Evolutionary conservation across 2,888 invertebrate species (phyloP), one percentile per base, ranked within the genome.

Genomic region (Dasypogon diadema): DNA sequence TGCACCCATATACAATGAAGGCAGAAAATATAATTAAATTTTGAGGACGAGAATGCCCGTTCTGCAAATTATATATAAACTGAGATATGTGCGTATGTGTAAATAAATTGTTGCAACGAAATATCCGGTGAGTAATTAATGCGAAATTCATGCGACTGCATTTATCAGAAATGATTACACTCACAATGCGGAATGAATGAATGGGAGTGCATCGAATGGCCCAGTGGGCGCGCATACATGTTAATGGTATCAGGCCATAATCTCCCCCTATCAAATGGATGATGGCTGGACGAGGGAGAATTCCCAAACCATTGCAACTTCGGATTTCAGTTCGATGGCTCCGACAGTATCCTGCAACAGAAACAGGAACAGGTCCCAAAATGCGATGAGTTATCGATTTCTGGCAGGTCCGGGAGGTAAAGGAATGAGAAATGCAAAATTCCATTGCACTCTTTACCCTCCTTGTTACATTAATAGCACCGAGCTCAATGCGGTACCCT

Each of bases 351-450:
- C 46, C 48, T 65, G 46, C 46, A 65, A 46, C 65, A 65, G 48
- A 48, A 65, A 46, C 46, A 65, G 65, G 24, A 65, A 46, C 65
- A 65, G 46, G 24, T 68, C 37, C 56, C 42, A n/a, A 73, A 73
- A 56, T 73, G 56, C 55, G 56, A 73, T 73, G 72, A 73, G 56
- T 56, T 73, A 73, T 73, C 72, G 72, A 73, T 73, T 73, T 73
- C 37, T 34, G 72, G 65, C 18, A 55, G 22, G 37, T 8, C 16
- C 2, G 12, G 0, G 6, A 2, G 51, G 10, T 12, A 24, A 10
- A n/a, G 16, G n/a, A 10, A 22, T 30, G 26, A 6, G 24, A 34
- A 1, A 16, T 60, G 18, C 18, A 60, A 51, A 51, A 51, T 16
- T 51, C 18, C 18, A 16, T 16, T 21, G 51, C 21, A 16, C 51